Percentiles rank a stretch among this genome's conserved stretches.
Conservation (phyloP, 2,888 invertebrate genomes). For the Drosophila paramelanica region DNA sequence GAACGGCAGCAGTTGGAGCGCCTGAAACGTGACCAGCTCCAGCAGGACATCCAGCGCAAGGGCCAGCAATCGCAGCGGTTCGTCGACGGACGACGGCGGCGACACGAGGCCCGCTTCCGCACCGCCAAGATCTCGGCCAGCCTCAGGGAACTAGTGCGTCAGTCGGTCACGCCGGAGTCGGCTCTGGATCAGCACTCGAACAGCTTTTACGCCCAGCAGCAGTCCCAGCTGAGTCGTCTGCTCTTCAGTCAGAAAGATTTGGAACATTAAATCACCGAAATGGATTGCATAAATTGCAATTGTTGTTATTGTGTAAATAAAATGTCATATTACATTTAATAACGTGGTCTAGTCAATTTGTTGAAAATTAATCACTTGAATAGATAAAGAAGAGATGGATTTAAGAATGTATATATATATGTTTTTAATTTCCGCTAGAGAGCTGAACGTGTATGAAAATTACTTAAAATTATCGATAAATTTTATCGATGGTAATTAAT, state of each 20-base stretch:
- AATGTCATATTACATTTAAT: background rate
- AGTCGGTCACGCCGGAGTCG: constrained; percentile 83
- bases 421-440: too few species aligned
- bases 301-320: constrained; percentile 59
- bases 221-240: constrained; percentile 61
- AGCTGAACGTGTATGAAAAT: too few species aligned
- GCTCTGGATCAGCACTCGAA: constrained; percentile 38
- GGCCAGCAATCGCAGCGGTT: constrained; percentile 81
- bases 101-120: constrained; percentile 79
- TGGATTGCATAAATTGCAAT: constrained; percentile 1
- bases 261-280: background rate
- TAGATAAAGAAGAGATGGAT: too few species aligned
- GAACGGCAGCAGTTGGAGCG: constrained; percentile 79
- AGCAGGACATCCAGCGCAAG: constrained; percentile 81
- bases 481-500: too few species aligned
- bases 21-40: constrained; percentile 76
- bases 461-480: too few species aligned
- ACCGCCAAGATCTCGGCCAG: constrained; percentile 84
- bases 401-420: too few species aligned
- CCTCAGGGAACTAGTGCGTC: constrained; percentile 83
- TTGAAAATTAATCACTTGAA: too few species aligned
- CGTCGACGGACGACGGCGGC: constrained; percentile 76
- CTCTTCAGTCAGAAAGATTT: constrained; percentile 50
- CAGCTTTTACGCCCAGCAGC: constrained; percentile 61
- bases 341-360: background rate